Percentiles rank a stretch among this genome's conserved stretches.
Conservation (phyloP, 2,888 invertebrate species). For the Nomada ferruginata region DNA sequence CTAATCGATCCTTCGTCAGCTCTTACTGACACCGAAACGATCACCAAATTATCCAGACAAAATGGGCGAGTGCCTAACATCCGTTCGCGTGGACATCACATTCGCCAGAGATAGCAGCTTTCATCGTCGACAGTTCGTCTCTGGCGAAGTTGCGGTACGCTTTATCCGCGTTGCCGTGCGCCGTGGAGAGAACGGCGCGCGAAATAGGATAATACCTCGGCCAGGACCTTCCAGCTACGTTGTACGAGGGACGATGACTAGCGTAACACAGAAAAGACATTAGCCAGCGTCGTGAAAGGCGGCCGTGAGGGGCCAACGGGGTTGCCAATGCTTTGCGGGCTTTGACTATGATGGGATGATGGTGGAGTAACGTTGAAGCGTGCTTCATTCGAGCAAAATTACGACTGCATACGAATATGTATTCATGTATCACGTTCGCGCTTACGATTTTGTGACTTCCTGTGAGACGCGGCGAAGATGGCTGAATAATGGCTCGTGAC, state of each 20-base stretch:
- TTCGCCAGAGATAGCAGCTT: not conserved
- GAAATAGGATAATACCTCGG: conserved; percentile 80
- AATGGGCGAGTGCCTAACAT: not conserved
- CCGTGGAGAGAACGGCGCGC: conserved; percentile 60
- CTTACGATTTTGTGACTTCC: conserved; percentile 4
- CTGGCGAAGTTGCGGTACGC: conserved; percentile 33
- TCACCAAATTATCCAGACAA: not conserved
- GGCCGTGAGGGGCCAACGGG: conserved; percentile 65
- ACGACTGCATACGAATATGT: conserved; percentile 62
- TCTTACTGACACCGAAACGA: not conserved
- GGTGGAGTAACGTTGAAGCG: conserved; percentile 72
- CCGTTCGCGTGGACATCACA: not conserved
- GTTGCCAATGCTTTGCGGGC: conserved; percentile 57
- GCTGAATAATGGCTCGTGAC: not conserved
- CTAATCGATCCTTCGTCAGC: not conserved
- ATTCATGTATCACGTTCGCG: conserved; percentile 19
- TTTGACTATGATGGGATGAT: conserved; percentile 67
- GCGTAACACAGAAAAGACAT: conserved; percentile 84
- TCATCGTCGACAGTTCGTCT: conserved; percentile 11
- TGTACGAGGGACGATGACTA: conserved; percentile 79
- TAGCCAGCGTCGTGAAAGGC: conserved; percentile 78
- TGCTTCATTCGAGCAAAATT: conserved; percentile 72
- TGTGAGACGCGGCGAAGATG: not conserved
- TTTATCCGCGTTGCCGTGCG: conserved; percentile 72
- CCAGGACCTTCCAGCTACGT: conserved; percentile 69